phyloP scores from a whole-genome alignment of 2,888 invertebrate genomes.

The Drosophila tanythrix region DNA sequence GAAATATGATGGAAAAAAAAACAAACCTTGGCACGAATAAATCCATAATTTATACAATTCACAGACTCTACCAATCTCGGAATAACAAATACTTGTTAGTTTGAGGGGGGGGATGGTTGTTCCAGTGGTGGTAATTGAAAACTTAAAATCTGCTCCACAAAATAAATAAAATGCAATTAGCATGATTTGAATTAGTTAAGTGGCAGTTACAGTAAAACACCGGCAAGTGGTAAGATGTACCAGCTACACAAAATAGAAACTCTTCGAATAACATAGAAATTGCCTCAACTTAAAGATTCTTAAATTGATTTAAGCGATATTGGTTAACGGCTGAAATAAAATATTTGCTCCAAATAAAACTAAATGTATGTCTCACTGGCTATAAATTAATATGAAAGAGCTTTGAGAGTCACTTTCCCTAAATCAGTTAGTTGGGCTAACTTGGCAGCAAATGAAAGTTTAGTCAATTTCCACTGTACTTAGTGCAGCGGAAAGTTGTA shows the following conservation, averaged over 20 bases:
- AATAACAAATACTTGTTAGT: not conserved
- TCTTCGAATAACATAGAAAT: not conserved
- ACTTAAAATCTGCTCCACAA: conserved; percentile 78
- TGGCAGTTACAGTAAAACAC: conserved; percentile 60
- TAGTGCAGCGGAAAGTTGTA: conserved; percentile 17
- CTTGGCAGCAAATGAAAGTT: not conserved
- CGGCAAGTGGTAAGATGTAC: conserved; percentile 3
- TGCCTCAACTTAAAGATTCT: not conserved
- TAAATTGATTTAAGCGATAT: not conserved
- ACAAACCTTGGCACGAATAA: not conserved
- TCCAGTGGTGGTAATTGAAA: conserved; percentile 62
- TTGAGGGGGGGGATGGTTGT: not conserved
- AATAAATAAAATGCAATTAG: conserved; percentile 85
- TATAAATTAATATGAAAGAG: not conserved
- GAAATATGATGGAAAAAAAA: too few species aligned
- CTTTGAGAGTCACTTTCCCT: not conserved
- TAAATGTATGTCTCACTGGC: not conserved
- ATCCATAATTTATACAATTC: conserved; percentile 23
- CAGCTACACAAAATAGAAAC: not conserved
- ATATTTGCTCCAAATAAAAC: not conserved
- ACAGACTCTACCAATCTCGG: not conserved
- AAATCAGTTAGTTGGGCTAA: not conserved
- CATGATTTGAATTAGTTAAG: conserved; percentile 85
- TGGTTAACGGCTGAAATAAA: too few species aligned
- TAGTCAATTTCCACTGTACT: conserved; percentile 36